Conservation (phyloP, 2,797 vertebrate species). For the Lindbergichthys nudifrons region DNA sequence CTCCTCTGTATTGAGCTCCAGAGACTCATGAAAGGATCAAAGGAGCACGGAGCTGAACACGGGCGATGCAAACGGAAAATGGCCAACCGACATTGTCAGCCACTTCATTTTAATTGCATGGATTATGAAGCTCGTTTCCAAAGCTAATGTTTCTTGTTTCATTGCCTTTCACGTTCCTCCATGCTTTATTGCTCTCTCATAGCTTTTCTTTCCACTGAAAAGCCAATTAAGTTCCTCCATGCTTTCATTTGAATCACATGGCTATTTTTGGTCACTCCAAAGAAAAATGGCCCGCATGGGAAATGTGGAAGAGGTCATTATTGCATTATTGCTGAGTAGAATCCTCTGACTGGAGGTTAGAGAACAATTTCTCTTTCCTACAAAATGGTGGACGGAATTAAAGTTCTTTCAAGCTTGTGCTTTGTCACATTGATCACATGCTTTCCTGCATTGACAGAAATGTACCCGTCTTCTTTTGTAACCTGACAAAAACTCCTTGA, state of each 20-base stretch:
- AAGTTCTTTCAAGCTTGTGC: constrained; percentile 18
- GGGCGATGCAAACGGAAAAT: constrained; percentile 33
- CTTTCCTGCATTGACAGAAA: constrained; percentile 10
- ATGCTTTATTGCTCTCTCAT: constrained; percentile 61
- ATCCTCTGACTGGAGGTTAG: constrained; percentile 34
- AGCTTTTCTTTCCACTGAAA: constrained; percentile 64
- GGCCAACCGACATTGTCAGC: constrained; percentile 65
- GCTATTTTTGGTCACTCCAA: constrained; percentile 37
- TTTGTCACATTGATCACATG: constrained; percentile 7
- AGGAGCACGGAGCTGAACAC: constrained; percentile 38
- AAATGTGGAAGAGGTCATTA: constrained; percentile 43
- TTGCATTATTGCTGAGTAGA: constrained; percentile 43
- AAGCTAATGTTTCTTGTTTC: constrained; percentile 78
- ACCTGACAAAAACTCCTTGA: constrained; percentile 32
- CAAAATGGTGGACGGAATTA: constrained; percentile 20
- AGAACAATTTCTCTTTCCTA: constrained; percentile 20
- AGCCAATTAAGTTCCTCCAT: constrained; percentile 65
- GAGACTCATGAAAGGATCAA: constrained; percentile 64
- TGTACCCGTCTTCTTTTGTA: constrained; percentile 3
- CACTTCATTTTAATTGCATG: constrained; percentile 77
- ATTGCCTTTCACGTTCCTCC: constrained; percentile 59
- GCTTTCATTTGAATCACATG: constrained; percentile 57
- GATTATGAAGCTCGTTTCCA: constrained; percentile 75
- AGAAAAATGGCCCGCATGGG: constrained; percentile 51
- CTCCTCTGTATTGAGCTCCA: constrained; percentile 40